Evolutionary conservation across 2,113 vertebrate species (phyloP).

Genomic region (Camelus dromedarius): DNA sequence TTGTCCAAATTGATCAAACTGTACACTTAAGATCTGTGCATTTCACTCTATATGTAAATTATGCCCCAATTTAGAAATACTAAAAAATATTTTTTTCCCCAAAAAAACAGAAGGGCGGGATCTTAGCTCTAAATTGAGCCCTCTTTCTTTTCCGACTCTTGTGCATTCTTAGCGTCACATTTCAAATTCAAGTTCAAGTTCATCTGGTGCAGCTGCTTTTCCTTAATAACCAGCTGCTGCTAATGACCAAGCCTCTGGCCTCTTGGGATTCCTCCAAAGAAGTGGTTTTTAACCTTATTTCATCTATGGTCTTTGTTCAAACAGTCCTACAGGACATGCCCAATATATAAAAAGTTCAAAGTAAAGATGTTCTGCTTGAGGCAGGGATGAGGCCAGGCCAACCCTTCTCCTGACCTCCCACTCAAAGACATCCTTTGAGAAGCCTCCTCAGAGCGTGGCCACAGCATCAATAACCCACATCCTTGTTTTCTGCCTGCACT

Average conservation of each 20-base stretch:
- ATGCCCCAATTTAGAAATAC: slow-evolving; percentile 6
- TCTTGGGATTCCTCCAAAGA: not conserved
- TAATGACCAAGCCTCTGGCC: not conserved
- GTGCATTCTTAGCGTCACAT: not conserved
- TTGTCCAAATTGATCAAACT: not conserved
- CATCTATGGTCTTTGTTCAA: not conserved
- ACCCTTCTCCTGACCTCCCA: not conserved
- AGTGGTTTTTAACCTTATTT: not conserved
- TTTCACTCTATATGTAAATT: slow-evolving; percentile 41
- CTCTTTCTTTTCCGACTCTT: not conserved
- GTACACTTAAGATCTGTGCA: not conserved
- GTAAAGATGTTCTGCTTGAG: not conserved
- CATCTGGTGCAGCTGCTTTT: slow-evolving; percentile 3
- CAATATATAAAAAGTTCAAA: not conserved
- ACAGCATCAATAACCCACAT: fast-evolving
- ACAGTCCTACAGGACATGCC: not conserved
- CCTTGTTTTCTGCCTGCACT: not conserved
- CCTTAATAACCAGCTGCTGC: slow-evolving; percentile 49
- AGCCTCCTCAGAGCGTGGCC: not conserved
- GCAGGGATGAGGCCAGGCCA: not conserved
- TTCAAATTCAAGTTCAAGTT: slow-evolving; percentile 51
- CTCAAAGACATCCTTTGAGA: not conserved
- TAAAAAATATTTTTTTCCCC: not conserved
- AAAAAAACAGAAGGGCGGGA: not conserved
- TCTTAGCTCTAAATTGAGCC: not conserved